A percentile compares a stretch with the other conserved stretches of the same genome.
Conservation (phyloP, 1,140 invertebrate genomes). For the Xylocopa sonorina region DNA sequence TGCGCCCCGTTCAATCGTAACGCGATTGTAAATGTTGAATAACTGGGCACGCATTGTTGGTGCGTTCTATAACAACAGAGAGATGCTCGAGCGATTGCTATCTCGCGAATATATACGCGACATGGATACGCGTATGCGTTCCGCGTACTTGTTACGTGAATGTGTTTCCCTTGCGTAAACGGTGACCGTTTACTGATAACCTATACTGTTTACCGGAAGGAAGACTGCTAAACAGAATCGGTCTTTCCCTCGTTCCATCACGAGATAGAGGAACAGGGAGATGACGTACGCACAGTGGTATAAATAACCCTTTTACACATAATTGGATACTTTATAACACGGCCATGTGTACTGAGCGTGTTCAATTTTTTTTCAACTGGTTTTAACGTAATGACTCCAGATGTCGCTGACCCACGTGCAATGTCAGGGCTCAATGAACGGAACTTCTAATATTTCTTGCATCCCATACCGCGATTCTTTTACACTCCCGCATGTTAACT, state of each 20-base stretch:
- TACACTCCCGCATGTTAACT: too few species aligned
- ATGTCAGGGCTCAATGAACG: background rate
- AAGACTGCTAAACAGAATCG: background rate
- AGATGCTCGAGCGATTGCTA: background rate
- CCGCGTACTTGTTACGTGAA: background rate
- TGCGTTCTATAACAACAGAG: background rate
- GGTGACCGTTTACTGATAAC: background rate
- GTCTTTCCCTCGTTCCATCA: too few species aligned
- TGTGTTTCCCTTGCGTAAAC: background rate
- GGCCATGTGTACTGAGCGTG: background rate
- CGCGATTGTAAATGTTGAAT: background rate
- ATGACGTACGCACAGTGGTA: background rate
- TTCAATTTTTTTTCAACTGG: background rate
- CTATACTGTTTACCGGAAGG: background rate
- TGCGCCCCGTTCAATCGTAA: background rate
- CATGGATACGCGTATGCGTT: background rate
- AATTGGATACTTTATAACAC: background rate
- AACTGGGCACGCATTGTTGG: background rate
- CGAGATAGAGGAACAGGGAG: background rate
- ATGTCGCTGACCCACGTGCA: background rate
- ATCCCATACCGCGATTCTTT: too few species aligned
- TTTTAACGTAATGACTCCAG: background rate
- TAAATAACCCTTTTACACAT: background rate
- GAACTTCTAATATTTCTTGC: too few species aligned
- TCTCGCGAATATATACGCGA: background rate